These are phyloP conservation scores for Xestia c-nigrum DNA, from an alignment of 2,888 invertebrate species.

Conservation along the genomic window DNA sequence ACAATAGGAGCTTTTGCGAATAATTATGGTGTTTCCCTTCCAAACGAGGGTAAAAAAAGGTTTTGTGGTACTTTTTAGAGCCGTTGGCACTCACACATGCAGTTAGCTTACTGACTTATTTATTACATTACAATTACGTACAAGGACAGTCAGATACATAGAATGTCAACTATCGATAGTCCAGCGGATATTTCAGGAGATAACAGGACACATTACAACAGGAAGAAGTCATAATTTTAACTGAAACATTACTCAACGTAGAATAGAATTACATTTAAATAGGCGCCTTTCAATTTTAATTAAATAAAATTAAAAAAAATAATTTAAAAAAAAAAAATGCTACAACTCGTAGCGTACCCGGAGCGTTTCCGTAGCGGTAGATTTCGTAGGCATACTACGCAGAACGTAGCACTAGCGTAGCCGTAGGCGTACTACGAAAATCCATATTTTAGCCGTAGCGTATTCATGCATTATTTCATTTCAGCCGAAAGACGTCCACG, in stretches of 20 bases:
- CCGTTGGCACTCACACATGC: neutral
- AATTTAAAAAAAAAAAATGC: no score
- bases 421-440: slow-evolving; percentile 1
- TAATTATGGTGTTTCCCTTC: slow-evolving; percentile 18
- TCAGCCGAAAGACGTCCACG: no score
- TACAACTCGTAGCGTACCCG: neutral
- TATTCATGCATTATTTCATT: neutral
- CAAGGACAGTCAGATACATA: neutral
- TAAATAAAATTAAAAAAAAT: no score
- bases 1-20: slow-evolving; percentile 41
- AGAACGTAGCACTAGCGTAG: neutral
- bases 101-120: neutral
- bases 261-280: neutral
- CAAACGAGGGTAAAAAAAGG: neutral
- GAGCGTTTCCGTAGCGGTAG: neutral
- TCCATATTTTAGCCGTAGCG: neutral
- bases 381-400: slow-evolving; percentile 2
- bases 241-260: neutral
- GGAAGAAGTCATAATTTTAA: neutral
- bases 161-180: neutral
- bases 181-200: slow-evolving; percentile 19
- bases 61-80: neutral
- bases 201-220: neutral
- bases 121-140: neutral
- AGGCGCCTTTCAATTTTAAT: neutral